Conservation (phyloP, 2,888 invertebrate species). For the Rhogogaster chlorosoma region DNA sequence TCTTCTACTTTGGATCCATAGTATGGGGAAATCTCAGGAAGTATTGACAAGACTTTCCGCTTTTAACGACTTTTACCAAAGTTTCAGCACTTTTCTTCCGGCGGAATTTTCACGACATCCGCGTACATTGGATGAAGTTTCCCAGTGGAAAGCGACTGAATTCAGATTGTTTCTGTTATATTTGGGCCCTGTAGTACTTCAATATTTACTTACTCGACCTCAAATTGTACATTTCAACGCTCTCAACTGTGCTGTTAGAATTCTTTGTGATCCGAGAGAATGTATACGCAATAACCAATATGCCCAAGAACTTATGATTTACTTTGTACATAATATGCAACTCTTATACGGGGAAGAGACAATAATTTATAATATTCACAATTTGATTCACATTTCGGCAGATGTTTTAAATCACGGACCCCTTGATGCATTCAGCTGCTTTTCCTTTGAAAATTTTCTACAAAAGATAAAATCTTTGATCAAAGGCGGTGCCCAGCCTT, state of each 20-base stretch:
- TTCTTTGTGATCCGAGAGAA: slow-evolving; percentile 56
- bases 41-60: not conserved
- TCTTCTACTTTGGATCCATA: slow-evolving; percentile 54
- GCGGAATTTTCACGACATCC: slow-evolving; percentile 64
- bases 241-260: slow-evolving; percentile 55
- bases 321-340: slow-evolving; percentile 60
- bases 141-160: slow-evolving; percentile 66
- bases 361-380: slow-evolving; percentile 63
- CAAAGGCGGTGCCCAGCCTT: slow-evolving; percentile 34
- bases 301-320: slow-evolving; percentile 57
- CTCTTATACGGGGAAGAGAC: slow-evolving; percentile 60
- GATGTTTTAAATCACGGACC: slow-evolving; percentile 51
- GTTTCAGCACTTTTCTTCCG: slow-evolving; percentile 12
- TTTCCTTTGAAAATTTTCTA: slow-evolving; percentile 45
- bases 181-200: slow-evolving; percentile 62
- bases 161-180: slow-evolving; percentile 63
- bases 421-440: slow-evolving; percentile 49
- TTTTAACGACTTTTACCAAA: slow-evolving; percentile 40
- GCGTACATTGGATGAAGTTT: slow-evolving; percentile 58
- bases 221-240: slow-evolving; percentile 58
- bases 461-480: slow-evolving; percentile 29
- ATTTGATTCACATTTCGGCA: slow-evolving; percentile 54
- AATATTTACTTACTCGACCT: slow-evolving; percentile 51
- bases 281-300: slow-evolving; percentile 54
- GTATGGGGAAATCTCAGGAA: slow-evolving; percentile 20